Evolutionary conservation across 2,888 invertebrate genomes (phyloP), one percentile per base, ranked within the genome.

Genomic region (Machimus rusticus): DNA sequence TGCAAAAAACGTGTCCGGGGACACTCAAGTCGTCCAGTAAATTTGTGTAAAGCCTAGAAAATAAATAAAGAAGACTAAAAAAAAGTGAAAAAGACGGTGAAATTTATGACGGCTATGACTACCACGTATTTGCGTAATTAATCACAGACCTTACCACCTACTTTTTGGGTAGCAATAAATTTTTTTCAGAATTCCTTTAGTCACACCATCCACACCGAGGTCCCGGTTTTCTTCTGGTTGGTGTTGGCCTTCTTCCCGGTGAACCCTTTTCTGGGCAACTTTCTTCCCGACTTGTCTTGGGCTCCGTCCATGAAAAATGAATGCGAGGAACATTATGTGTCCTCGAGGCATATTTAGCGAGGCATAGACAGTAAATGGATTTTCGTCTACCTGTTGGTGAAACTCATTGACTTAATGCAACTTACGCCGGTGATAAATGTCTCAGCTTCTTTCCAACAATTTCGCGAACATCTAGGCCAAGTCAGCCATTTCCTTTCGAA

Each of bases 31-130:
- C 57, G 66, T 28, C 12, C 55, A 57, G 51, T 57, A 82, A 82
- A 82, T 82, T 82, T 57, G 19, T 55, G 55, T 82, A 82, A 82
- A 82, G 82, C 79, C 46, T 23, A 51, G 28, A 8, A 66, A 66
- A 66, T 76, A 39, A 37, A 76, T 34, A 82, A 57, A 16, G 57
- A 34, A 66, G 5, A 6, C 34, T 3, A 81, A 81, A 81, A 23
- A 81, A 81, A 81, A 55, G n/a, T 82, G 34, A 57, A 28, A 76
- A 66, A 81, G 23, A 66, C 82, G 16, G 55, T 51, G 57, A 82
- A 82, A 82, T 82, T 57, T 82, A 82, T 82, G 82, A 82, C 66
- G 19, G 57, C 39, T 82, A 66, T 82, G 82, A 82, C 82, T 82
- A 23, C 82, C 82, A 82, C 37, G 66, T 82, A 82, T 82, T 82